Evolutionary conservation across 2,797 vertebrate genomes (phyloP), one percentile per base, ranked within the genome.

Genomic region (Champsocephalus esox): DNA sequence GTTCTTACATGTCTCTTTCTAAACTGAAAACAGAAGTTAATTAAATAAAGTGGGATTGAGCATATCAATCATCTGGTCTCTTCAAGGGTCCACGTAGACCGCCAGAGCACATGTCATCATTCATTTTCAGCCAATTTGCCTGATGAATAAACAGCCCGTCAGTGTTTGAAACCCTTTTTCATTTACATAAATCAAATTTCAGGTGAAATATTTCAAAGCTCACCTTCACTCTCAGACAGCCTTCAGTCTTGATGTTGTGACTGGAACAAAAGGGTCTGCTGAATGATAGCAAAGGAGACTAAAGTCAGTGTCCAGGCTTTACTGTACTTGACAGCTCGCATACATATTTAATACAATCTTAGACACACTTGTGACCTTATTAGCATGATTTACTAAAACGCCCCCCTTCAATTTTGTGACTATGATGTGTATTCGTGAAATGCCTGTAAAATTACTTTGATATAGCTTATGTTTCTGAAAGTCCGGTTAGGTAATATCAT

Each of bases 141-240:
- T 92, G 92, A 92, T 90, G 88, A 91, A 92, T 84, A 93, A 93
- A 92, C 87, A 90, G 80, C 63, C 66, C 2, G 5, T 73, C 65
- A 49, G 82, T 84, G 84, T 86, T 88, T 92, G 89, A 88, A 88
- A 88, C 66, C 65, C 54, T 14, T 85, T 89, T 79, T 24, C 73
- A 92, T 93, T 92, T 88, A 82, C 83, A 91, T 92, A 87, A 92
- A 92, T 93, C 74, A 89, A 82, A 92, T 93, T 93, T 90, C 76
- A 86, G 77, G 83, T 87, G 85, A 92, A 91, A 92, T 91, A 88
- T 82, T 38, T 88, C 77, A 70, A 85, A 75, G 64, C 78, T 87
- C 89, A 92, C 87, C 89, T 91, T 82, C 79, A 84, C 55, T 73
- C 73, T n/a, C n/a, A 69, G 69, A 87, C 71, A 72, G 73, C 51